phyloP scores from a whole-genome alignment of 2,888 invertebrate species.

The Epicampocera succincta region DNA sequence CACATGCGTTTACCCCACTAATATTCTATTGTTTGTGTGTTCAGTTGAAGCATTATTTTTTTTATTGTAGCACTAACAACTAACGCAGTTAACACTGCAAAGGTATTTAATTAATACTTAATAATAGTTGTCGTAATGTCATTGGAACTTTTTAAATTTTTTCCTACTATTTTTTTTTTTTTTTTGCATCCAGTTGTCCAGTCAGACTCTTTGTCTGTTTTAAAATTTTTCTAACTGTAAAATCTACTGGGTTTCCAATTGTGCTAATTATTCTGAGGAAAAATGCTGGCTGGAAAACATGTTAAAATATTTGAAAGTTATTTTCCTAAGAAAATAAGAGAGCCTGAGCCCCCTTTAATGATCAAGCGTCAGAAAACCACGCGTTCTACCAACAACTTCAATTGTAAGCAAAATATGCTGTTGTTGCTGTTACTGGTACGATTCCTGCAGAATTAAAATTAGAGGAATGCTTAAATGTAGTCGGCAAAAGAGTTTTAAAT shows the following conservation, averaged over 20 bases:
- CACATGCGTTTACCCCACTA: neutral
- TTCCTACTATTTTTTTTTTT: neutral
- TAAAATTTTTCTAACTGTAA: conserved; percentile 39
- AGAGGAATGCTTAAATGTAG: conserved; percentile 11
- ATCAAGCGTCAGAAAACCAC: conserved; percentile 31
- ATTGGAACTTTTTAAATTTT: conserved; percentile 43
- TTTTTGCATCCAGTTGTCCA: neutral
- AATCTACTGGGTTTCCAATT: conserved; percentile 37
- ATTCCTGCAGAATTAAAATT: neutral
- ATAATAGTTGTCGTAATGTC: conserved; percentile 46
- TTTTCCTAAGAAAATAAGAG: conserved; percentile 28
- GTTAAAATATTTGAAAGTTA: conserved; percentile 35
- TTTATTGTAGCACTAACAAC: conserved; percentile 48
- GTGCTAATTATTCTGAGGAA: conserved; percentile 51
- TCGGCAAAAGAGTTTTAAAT: conserved; percentile 1
- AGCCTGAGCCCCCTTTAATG: neutral
- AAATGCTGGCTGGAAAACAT: conserved; percentile 42
- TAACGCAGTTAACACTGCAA: conserved; percentile 16
- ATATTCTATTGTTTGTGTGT: neutral
- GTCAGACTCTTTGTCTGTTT: neutral
- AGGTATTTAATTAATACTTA: conserved; percentile 62
- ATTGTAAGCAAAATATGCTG: neutral
- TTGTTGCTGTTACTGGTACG: neutral
- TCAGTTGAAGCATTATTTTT: too few relatives aligned
- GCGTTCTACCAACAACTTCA: conserved; percentile 1